Percentiles rank a stretch among this genome's conserved stretches.
Conservation (phyloP, 2,113 vertebrate genomes). For the Corythaixoides concolor region DNA sequence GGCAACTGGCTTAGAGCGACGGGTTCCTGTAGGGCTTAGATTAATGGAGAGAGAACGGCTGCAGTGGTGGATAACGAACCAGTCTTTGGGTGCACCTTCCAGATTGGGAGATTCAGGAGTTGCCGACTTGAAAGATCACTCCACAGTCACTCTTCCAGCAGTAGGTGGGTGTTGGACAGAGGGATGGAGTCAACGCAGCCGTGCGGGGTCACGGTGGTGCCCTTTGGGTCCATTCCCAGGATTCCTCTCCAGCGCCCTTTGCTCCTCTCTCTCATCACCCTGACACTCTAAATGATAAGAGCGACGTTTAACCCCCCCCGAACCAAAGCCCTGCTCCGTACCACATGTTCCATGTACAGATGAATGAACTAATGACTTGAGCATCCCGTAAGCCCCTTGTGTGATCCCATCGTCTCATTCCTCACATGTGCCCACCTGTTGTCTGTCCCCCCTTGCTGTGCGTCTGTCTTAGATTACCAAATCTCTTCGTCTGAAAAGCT, state of each 20-base stretch:
- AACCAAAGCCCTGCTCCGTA: background rate
- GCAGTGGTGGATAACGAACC: background rate
- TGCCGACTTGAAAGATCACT: fast-evolving
- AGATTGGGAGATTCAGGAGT: background rate
- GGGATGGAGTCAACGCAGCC: background rate
- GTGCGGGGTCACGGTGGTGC: fast-evolving
- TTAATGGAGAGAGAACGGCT: fast-evolving
- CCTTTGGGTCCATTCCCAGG: background rate
- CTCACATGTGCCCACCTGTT: background rate
- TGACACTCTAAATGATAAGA: background rate
- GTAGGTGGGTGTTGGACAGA: background rate
- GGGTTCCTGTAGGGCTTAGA: fast-evolving
- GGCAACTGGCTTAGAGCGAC: background rate
- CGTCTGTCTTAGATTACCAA: background rate
- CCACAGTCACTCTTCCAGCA: fast-evolving
- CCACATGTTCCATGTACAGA: background rate
- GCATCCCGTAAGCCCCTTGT: background rate
- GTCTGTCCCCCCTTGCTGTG: background rate
- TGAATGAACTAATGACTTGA: background rate
- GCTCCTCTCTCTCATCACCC: background rate
- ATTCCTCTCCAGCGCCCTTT: background rate
- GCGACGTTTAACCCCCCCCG: background rate
- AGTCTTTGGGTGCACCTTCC: background rate
- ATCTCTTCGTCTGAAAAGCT: background rate
- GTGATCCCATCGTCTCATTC: background rate